phyloP scores from a whole-genome alignment of 2,797 vertebrate species.

The Tragelaphus eurycerus region DNA sequence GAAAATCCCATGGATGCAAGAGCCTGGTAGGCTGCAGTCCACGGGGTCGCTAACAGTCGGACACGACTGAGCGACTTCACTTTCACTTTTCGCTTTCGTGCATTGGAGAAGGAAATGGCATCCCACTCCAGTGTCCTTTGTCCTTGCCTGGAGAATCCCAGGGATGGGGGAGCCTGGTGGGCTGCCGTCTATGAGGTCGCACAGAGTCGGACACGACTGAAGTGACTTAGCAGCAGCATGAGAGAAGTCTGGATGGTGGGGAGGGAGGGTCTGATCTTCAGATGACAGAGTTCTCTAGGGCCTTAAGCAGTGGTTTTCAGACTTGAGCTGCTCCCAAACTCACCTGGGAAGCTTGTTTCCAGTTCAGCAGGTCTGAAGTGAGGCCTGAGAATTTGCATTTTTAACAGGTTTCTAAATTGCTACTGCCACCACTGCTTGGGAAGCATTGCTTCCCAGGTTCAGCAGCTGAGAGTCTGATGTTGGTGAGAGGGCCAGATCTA shows the following conservation, averaged over 20 bases:
- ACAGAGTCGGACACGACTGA: too few species aligned
- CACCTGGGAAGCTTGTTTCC: not conserved
- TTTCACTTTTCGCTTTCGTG: too few species aligned
- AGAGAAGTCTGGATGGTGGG: not conserved
- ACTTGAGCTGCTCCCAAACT: not conserved
- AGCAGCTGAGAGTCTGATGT: slow-evolving; percentile 54
- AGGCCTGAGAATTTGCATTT: slow-evolving; percentile 1
- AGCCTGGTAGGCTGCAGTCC: too few species aligned
- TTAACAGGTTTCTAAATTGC: not conserved
- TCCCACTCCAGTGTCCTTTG: too few species aligned
- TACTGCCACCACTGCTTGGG: not conserved
- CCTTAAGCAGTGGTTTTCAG: not conserved
- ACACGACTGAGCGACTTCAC: too few species aligned
- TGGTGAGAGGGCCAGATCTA: slow-evolving; percentile 51
- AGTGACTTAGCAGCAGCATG: not conserved
- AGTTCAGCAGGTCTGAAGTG: not conserved
- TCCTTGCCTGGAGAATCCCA: too few species aligned
- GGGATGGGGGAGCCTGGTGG: too few species aligned
- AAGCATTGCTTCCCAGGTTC: not conserved
- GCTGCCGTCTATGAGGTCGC: too few species aligned
- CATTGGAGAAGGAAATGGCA: too few species aligned
- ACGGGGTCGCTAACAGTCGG: too few species aligned
- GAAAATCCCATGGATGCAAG: too few species aligned
- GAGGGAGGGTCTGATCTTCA: not conserved
- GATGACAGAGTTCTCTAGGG: not conserved